These are phyloP conservation scores for Okapia johnstoni DNA, from an alignment of 2,113 vertebrate genomes.

Conservation along the genomic window DNA sequence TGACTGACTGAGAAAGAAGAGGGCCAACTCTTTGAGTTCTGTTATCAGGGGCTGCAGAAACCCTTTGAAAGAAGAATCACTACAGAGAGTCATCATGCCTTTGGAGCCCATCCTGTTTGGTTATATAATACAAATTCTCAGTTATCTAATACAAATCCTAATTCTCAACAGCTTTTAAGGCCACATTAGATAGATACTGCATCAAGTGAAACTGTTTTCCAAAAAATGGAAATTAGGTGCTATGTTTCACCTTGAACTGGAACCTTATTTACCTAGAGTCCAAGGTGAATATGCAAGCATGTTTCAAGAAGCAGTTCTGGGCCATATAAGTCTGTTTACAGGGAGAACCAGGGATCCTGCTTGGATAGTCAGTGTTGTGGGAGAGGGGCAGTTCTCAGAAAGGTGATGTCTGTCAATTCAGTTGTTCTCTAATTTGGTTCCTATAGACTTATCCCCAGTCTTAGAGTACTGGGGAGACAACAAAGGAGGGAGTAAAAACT, in stretches of 20 bases:
- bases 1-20: background rate
- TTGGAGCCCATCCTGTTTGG: background rate
- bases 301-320: background rate
- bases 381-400: background rate
- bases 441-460: background rate
- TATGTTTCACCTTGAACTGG: background rate
- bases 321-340: background rate
- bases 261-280: background rate
- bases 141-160: background rate
- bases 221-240: background rate
- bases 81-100: background rate
- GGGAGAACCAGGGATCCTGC: background rate
- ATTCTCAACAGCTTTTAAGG: background rate
- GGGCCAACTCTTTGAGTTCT: background rate
- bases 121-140: background rate
- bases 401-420: background rate
- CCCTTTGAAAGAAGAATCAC: background rate
- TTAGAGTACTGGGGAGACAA: background rate
- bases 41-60: background rate
- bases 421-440: background rate
- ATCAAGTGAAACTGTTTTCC: background rate
- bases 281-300: background rate
- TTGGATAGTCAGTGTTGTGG: background rate
- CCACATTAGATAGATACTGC: background rate
- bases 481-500: background rate